Evolutionary conservation across 2,113 vertebrate species (phyloP), one percentile per base, ranked within the genome.

Genomic region (Bujurquina vittata): DNA sequence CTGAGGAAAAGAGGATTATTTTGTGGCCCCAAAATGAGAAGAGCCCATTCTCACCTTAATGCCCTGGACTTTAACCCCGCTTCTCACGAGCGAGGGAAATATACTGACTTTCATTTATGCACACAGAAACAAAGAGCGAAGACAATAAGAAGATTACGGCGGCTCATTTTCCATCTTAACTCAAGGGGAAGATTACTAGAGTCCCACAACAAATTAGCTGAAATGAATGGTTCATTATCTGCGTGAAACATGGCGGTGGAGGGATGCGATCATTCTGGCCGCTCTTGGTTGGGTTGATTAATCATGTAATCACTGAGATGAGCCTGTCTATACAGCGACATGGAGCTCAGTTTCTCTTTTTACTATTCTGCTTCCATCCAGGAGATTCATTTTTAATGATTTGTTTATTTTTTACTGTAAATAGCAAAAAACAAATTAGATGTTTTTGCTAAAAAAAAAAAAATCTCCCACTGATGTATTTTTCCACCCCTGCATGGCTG

Each of bases 171-270:
- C 84, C 5, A 4, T 76, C 83, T 87, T 84, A 92, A 92, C 88
- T 91, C 89, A 86, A 93, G 86, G 84, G 91, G 87, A 90, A 88
- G 90, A 92, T 94, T 92, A 92, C 81, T 40, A 78, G 73, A 92
- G 84, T 88, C 88, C 89, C 89, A 77, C 23, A 88, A 87, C 89
- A 93, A 92, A 92, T 93, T 88, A 91, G 88, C 84, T 79, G 52
- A 85, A 91, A 91, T 91, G 88, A 92, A 88, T 78, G 89, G 84
- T 87, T 93, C 84, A 93, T 94, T 90, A 91, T 89, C 81, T 26
- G 84, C 55, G 77, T 81, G 79, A 92, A 92, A 90, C 88, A 88
- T 83, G 88, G 86, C 9, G 62, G 88, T 14, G 26, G 91, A 63
- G 65, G 87, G 84, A 89, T 77, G 83, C 7, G 77, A 91, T 88